phyloP scores from a whole-genome alignment of 2,888 invertebrate species.

The Synergus gifuensis region DNA sequence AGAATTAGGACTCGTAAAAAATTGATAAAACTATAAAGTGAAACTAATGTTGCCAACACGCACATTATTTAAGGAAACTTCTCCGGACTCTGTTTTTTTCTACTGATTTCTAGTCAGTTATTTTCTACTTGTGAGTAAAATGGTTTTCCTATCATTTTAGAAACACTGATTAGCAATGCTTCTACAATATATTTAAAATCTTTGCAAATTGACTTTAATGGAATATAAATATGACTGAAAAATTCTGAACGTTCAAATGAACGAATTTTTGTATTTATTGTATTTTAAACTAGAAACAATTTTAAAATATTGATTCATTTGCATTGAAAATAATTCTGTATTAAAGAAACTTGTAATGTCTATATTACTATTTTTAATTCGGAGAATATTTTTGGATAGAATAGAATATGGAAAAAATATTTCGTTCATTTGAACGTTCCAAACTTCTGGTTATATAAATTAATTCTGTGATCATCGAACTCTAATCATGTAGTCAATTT shows the following conservation, averaged over 20 bases:
- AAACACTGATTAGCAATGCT: background rate
- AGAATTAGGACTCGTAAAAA: slow-evolving; percentile 3
- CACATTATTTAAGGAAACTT: background rate
- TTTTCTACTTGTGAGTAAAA: background rate
- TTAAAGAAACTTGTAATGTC: too few species aligned
- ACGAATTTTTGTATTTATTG: too few species aligned
- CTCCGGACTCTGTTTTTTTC: background rate
- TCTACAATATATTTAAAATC: background rate
- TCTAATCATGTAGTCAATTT: slow-evolving; percentile 23
- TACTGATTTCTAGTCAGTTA: slow-evolving; percentile 29
- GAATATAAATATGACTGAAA: background rate
- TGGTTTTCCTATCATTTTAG: background rate
- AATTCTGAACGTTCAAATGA: too few species aligned
- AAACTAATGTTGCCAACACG: background rate
- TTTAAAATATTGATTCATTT: too few species aligned
- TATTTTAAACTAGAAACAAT: too few species aligned
- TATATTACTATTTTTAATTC: too few species aligned
- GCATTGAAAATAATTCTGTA: too few species aligned
- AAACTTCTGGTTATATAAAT: background rate
- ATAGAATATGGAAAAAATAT: too few species aligned
- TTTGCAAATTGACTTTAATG: background rate
- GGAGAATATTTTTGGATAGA: too few species aligned
- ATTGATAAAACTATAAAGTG: background rate
- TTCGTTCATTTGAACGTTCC: too few species aligned
- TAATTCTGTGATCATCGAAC: background rate